These are phyloP conservation scores for Fopius arisanus DNA, from an alignment of 1,140 invertebrate species.

Conservation along the genomic window DNA sequence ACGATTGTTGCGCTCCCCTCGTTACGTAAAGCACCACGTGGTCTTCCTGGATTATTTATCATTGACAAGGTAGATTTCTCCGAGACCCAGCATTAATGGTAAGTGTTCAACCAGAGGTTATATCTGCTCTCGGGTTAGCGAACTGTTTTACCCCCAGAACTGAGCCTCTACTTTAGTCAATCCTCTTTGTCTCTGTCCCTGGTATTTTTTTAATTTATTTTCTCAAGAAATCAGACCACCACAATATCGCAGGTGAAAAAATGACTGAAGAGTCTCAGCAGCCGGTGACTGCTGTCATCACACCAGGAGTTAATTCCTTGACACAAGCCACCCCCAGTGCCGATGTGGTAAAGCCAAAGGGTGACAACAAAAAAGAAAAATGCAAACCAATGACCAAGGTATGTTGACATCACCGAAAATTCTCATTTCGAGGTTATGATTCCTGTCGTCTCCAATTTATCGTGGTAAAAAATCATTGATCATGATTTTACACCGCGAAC, in stretches of 20 bases:
- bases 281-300: conserved; percentile 38
- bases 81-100: too few relatives aligned
- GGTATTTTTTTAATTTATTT: not conserved
- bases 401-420: not conserved
- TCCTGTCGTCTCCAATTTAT: conserved; percentile 8
- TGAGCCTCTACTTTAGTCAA: too few relatives aligned
- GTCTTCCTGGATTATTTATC: not conserved
- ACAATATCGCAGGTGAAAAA: conserved; percentile 22
- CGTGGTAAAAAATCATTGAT: too few relatives aligned
- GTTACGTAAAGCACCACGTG: conserved; percentile 5
- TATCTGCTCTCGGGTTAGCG: too few relatives aligned
- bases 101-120: too few relatives aligned
- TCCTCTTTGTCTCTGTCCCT: too few relatives aligned
- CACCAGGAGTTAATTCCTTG: conserved; percentile 23
- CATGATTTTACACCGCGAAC: too few relatives aligned
- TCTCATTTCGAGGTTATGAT: conserved; percentile 12
- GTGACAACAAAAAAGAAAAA: conserved; percentile 61
- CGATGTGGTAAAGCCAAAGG: conserved; percentile 47
- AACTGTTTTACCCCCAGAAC: too few relatives aligned
- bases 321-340: conserved; percentile 45
- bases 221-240: not conserved
- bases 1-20: not conserved
- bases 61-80: not conserved
- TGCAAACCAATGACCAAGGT: conserved; percentile 62
- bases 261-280: conserved; percentile 58